A percentile compares a stretch with the other conserved stretches of the same genome.
phyloP scores from a whole-genome alignment of 2,797 vertebrate genomes.

The Sternarchorhynchus goeldii region DNA sequence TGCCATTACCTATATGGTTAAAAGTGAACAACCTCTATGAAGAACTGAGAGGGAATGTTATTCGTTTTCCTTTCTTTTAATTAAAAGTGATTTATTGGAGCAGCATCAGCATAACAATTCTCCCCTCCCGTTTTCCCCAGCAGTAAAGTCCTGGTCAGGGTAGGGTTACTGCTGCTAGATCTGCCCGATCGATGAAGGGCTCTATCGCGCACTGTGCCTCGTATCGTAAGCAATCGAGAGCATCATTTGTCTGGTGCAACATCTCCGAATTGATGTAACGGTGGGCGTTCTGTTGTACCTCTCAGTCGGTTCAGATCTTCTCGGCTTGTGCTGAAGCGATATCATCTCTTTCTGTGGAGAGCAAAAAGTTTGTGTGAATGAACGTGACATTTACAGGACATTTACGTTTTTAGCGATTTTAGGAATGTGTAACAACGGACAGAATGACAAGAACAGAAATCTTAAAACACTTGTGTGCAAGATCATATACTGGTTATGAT shows the following conservation, averaged over 20 bases:
- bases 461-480: too few species aligned
- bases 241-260: neutral
- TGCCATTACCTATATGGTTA: neutral
- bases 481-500: too few species aligned
- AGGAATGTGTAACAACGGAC: too few species aligned
- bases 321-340: conserved; percentile 48
- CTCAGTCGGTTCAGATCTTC: conserved; percentile 6
- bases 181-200: conserved; percentile 46
- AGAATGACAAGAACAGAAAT: too few species aligned
- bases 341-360: conserved; percentile 56
- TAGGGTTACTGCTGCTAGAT: conserved; percentile 45
- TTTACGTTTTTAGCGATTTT: too few species aligned
- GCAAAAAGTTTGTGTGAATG: conserved; percentile 14
- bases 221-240: conserved; percentile 39
- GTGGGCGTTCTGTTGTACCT: conserved; percentile 26
- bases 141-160: conserved; percentile 55
- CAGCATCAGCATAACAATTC: conserved; percentile 54
- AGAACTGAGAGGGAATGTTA: conserved; percentile 28
- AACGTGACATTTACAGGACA: neutral
- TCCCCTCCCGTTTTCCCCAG: conserved; percentile 33
- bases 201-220: conserved; percentile 11
- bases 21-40: conserved; percentile 7
- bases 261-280: neutral
- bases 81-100: conserved; percentile 48
- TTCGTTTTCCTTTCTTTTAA: conserved; percentile 46